phyloP scores from a whole-genome alignment of 2,888 invertebrate genomes.

The Elysia crispata region DNA sequence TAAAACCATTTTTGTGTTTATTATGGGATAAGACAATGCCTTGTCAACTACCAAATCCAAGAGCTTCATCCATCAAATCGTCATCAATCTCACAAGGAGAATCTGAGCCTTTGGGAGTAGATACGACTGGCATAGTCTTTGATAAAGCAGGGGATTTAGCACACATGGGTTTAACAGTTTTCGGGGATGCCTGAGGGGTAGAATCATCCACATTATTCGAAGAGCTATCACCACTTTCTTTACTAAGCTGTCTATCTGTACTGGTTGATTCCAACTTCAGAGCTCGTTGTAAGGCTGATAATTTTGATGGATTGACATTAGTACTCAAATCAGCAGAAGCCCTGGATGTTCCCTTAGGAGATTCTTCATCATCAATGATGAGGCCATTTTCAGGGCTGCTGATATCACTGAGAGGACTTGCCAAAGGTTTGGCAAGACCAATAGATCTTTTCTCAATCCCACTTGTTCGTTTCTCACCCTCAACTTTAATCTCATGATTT shows the following conservation, averaged over 20 bases:
- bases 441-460: neutral
- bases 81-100: conserved; percentile 87
- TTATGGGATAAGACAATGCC: neutral
- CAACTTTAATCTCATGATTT: neutral
- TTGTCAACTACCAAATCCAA: conserved; percentile 74
- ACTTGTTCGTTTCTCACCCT: neutral
- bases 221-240: conserved; percentile 11
- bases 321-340: neutral
- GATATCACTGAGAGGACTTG: conserved; percentile 68
- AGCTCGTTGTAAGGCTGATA: conserved; percentile 20
- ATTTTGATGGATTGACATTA: conserved; percentile 29
- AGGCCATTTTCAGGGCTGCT: conserved; percentile 77
- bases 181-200: conserved; percentile 24
- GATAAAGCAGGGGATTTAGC: conserved; percentile 29
- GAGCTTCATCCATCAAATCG: conserved; percentile 92
- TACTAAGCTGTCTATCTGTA: neutral
- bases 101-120: conserved; percentile 43
- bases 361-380: conserved; percentile 74
- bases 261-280: conserved; percentile 12
- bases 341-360: conserved; percentile 39
- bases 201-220: neutral
- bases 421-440: conserved; percentile 6
- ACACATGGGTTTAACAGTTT: conserved; percentile 14
- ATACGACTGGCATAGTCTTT: conserved; percentile 34
- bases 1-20: neutral